A percentile compares a stretch with the other conserved stretches of the same genome.
phyloP scores from a whole-genome alignment of 2,888 invertebrate genomes.

The Palloptera scutellata region DNA sequence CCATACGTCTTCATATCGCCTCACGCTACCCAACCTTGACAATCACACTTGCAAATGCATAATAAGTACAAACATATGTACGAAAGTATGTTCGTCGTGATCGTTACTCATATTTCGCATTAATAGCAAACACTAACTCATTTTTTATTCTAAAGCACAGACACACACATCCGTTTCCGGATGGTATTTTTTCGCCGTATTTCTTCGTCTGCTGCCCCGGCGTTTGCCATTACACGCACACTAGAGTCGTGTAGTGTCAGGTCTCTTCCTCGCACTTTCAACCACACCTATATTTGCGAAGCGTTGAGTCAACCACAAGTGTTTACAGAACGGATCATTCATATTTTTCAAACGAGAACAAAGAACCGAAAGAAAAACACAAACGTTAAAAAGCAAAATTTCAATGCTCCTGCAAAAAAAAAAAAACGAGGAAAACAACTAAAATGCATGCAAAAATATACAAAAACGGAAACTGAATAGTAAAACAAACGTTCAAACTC shows the following conservation, averaged over 20 bases:
- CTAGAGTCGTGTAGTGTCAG: not conserved
- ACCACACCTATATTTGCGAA: conserved; percentile 21
- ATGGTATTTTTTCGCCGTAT: not conserved
- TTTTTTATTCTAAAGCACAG: conserved; percentile 4
- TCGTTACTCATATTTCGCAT: conserved; percentile 26
- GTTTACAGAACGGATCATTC: conserved; percentile 35
- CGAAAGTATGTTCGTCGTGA: too few relatives aligned
- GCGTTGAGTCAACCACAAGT: conserved; percentile 28
- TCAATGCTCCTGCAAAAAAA: conserved; percentile 13
- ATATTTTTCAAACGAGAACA: conserved; percentile 10
- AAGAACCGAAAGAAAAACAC: not conserved
- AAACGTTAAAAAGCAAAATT: conserved; percentile 6
- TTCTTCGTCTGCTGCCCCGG: not conserved
- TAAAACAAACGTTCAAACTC: not conserved
- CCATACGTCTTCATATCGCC: too few relatives aligned
- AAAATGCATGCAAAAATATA: conserved; percentile 8
- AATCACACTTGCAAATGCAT: too few relatives aligned
- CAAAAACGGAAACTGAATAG: not conserved
- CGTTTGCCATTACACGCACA: not conserved
- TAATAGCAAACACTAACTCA: conserved; percentile 31
- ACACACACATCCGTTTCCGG: conserved; percentile 23
- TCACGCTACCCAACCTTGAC: too few relatives aligned
- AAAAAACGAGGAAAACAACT: not conserved
- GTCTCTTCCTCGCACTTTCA: not conserved
- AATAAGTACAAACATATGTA: too few relatives aligned